phyloP scores from a whole-genome alignment of 2,888 invertebrate species.

The Phrixothrix hirtus region DNA sequence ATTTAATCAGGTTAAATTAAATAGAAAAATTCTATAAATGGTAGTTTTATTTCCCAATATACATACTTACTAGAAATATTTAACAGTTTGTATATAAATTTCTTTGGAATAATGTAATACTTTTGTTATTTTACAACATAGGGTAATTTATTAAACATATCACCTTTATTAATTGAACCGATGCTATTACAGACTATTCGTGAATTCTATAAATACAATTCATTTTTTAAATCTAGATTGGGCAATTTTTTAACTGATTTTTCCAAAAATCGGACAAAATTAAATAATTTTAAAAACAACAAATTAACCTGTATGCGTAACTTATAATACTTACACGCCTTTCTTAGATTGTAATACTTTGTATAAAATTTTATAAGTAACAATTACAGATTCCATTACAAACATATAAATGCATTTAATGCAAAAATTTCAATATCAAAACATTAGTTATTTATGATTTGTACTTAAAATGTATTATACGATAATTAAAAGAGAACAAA shows the following conservation, averaged over 20 bases:
- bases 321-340: constrained; percentile 5
- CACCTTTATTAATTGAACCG: constrained; percentile 26
- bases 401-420: too few species aligned
- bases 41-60: constrained; percentile 28
- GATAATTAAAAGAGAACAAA: too few species aligned
- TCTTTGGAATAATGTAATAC: constrained; percentile 32
- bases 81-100: constrained; percentile 30
- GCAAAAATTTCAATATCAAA: too few species aligned
- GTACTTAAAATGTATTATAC: too few species aligned
- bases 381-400: too few species aligned
- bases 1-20: too few species aligned
- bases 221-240: not conserved
- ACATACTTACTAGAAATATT: constrained; percentile 26
- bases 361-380: too few species aligned
- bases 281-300: not conserved
- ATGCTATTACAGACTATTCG: constrained; percentile 1
- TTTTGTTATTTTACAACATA: constrained; percentile 21
- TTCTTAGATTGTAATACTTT: too few species aligned
- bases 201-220: not conserved
- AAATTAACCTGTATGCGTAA: constrained; percentile 1
- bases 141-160: constrained; percentile 16
- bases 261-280: not conserved
- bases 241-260: not conserved
- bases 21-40: constrained; percentile 14
- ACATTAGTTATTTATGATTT: too few species aligned